Evolutionary conservation across 2,113 vertebrate species (phyloP).

Genomic region (Alaudala cheleensis): DNA sequence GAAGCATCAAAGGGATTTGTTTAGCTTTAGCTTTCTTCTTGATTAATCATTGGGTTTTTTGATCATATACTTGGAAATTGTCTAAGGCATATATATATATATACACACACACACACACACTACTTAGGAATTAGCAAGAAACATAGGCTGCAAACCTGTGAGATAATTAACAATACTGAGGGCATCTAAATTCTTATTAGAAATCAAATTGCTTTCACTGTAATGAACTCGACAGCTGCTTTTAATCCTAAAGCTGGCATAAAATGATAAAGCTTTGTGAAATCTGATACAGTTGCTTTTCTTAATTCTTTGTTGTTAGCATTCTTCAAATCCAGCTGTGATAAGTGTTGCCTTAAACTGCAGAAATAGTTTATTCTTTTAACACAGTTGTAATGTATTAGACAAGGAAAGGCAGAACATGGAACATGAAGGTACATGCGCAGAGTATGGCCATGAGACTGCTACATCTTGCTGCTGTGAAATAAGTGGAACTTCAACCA

Average conservation of each 20-base stretch:
- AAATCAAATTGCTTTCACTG: slow-evolving; percentile 34
- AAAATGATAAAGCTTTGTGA: neutral
- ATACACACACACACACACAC: neutral
- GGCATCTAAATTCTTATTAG: slow-evolving; percentile 11
- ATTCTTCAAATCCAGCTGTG: slow-evolving; percentile 47
- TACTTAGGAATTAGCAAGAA: neutral
- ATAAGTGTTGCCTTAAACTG: slow-evolving; percentile 22
- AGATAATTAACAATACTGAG: neutral
- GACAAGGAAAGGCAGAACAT: neutral
- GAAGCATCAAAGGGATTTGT: slow-evolving; percentile 44
- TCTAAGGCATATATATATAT: neutral
- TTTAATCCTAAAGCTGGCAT: slow-evolving; percentile 19
- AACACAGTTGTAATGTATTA: neutral
- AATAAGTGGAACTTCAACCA: neutral
- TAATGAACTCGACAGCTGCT: slow-evolving; percentile 44
- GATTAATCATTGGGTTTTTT: slow-evolving; percentile 13
- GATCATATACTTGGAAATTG: slow-evolving; percentile 69
- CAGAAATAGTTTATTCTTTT: slow-evolving; percentile 2
- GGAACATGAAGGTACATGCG: neutral
- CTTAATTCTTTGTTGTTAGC: neutral
- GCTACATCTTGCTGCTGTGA: neutral
- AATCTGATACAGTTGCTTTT: slow-evolving; percentile 23
- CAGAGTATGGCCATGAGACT: neutral
- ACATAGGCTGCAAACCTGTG: neutral
- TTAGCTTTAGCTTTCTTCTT: slow-evolving; percentile 30